Conservation (phyloP, 2,888 invertebrate species). For the Cantharis flavilabris region DNA sequence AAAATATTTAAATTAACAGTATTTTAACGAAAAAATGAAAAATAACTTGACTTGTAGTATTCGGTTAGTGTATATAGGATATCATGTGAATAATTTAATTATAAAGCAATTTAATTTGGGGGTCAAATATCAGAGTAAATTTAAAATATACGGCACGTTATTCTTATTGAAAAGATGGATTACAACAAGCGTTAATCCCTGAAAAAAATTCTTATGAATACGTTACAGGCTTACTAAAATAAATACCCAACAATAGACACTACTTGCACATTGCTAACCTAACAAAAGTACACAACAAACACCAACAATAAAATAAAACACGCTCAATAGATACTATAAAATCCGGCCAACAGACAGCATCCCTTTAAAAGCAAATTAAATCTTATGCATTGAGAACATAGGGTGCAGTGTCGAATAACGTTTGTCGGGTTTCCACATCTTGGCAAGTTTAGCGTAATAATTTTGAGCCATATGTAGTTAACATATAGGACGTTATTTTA, state of each 20-base stretch:
- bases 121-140: constrained; percentile 35
- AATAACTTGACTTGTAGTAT: background rate
- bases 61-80: background rate
- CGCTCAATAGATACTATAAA: constrained; percentile 57
- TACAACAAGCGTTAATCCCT: constrained; percentile 48
- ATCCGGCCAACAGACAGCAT: constrained; percentile 55
- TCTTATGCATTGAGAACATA: constrained; percentile 5
- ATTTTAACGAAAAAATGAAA: background rate
- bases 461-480: constrained; percentile 50
- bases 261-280: constrained; percentile 56
- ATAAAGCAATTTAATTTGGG: constrained; percentile 39
- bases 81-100: constrained; percentile 35
- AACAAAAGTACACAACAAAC: constrained; percentile 57
- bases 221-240: constrained; percentile 55
- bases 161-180: constrained; percentile 46
- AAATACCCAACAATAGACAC: constrained; percentile 54
- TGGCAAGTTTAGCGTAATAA: constrained; percentile 49
- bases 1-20: background rate
- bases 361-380: constrained; percentile 40
- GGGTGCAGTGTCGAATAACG: constrained; percentile 8
- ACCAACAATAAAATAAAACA: constrained; percentile 58
- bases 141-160: constrained; percentile 26
- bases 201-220: constrained; percentile 55
- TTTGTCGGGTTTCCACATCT: background rate
- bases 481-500: constrained; percentile 45